Base-by-base conservation (phyloP, 2,888 invertebrate species). In the Cataglyphis altisquamis region DNA sequence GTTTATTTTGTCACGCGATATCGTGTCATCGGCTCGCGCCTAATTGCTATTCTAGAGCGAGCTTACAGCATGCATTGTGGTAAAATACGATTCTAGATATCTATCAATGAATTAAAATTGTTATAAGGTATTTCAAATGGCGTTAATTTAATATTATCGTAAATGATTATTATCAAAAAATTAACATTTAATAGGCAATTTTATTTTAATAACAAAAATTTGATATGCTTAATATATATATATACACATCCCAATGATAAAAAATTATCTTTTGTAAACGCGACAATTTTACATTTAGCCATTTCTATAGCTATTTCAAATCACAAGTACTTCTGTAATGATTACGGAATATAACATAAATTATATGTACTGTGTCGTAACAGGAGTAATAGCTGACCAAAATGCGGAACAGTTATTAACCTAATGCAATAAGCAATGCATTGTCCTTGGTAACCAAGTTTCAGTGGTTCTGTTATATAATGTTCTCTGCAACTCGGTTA, bases 1-100 rank as follows among this genome's bases (percentile, higher is more conserved):
- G 63, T 83, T 82, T 81, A 84, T 85, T 86, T 83, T 81, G 85
- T 82, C 85, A 89, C 86, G 86, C 85, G 89, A 86, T 87, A 84
- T 73, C 80, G 84, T 29, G 84, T 73, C 75, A 84, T 55, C 67
- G 25, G 25, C 45, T 83, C 41, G 68, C 55, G 45, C 45, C 77
- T 78, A 72, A 85, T 73, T 72, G 82, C 74, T 68, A 78, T 87
- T 89, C 80, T 80, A 86, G 74, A 86, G 74, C 62, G 29, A 32
- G 45, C 6, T 21, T 60, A 21, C 21, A n/a, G 25, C 36, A 36
- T 9, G 25, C 36, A 36, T 9, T 21, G 48, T 21, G 62, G 21
- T 62, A 52, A 52, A 66, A 52, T 45, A 21, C 29, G n/a, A 60
- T 12, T 39, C 6, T 15, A 29, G n/a, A 25, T 63, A 29, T 12